These are phyloP conservation scores for Eretmochelys imbricata DNA, from an alignment of 2,113 vertebrate genomes.

Conservation along the genomic window DNA sequence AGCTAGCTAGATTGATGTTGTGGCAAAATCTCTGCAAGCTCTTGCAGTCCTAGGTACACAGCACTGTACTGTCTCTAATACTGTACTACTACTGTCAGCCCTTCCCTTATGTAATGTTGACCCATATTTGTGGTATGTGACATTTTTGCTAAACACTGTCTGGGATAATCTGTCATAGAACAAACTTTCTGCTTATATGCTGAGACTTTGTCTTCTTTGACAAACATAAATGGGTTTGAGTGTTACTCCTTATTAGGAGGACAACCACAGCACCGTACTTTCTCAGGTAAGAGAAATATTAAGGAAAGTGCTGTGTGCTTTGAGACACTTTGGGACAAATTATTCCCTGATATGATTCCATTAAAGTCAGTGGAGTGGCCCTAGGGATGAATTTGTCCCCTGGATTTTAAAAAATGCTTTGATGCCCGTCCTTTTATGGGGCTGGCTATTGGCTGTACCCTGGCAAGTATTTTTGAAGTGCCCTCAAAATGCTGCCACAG, in stretches of 20 bases:
- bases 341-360: background rate
- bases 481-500: constrained; percentile 49
- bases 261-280: background rate
- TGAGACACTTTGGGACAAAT: background rate
- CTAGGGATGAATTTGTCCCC: background rate
- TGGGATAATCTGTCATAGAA: constrained; percentile 72
- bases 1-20: background rate
- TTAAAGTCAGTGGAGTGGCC: background rate
- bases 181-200: constrained; percentile 62
- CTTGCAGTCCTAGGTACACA: constrained; percentile 14
- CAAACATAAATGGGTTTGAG: constrained; percentile 40
- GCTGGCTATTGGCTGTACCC: background rate
- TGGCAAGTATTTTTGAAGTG: background rate
- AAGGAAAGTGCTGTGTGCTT: background rate
- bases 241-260: background rate
- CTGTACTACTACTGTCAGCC: constrained; percentile 47
- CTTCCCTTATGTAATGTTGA: constrained; percentile 69
- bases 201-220: constrained; percentile 45
- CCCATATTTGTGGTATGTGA: constrained; percentile 72
- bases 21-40: constrained; percentile 30
- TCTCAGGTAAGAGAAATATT: background rate
- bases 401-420: constrained; percentile 1
- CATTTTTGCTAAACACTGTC: constrained; percentile 75
- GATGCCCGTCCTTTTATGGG: background rate
- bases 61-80: background rate